A percentile compares a stretch with the other conserved stretches of the same genome.
Conservation (phyloP, 2,113 vertebrate species). For the Mirounga angustirostris region DNA sequence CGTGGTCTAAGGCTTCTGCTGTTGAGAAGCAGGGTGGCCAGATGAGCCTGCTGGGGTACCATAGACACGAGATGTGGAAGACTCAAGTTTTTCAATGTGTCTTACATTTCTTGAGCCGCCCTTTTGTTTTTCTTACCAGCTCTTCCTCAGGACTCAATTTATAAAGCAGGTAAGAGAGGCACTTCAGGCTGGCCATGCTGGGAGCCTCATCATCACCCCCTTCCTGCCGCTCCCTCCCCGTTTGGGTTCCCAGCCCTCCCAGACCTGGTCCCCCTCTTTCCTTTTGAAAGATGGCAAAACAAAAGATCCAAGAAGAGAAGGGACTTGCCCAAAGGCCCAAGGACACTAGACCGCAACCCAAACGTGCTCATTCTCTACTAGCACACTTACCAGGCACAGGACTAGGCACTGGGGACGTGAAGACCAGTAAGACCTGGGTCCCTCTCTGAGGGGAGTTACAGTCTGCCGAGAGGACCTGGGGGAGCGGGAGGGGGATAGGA, state of each 20-base stretch:
- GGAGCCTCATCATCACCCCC: neutral
- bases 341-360: neutral
- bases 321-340: neutral
- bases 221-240: neutral
- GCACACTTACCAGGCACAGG: neutral
- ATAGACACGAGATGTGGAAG: neutral
- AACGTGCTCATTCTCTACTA: neutral
- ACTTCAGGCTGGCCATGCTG: rapidly evolving
- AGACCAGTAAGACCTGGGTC: neutral
- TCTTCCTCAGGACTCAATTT: neutral
- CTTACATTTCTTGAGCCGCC: neutral
- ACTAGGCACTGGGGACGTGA: neutral
- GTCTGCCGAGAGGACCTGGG: rapidly evolving
- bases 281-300: neutral
- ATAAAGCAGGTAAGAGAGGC: neutral
- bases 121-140: neutral
- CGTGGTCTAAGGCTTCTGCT: neutral
- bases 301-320: neutral
- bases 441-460: neutral
- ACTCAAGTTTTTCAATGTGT: neutral
- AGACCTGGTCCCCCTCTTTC: neutral
- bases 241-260: neutral
- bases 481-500: rapidly evolving
- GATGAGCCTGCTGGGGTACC: neutral
- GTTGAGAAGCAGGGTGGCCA: neutral